phyloP scores from a whole-genome alignment of 2,888 invertebrate genomes.

The Drepanosiphum platanoidis region DNA sequence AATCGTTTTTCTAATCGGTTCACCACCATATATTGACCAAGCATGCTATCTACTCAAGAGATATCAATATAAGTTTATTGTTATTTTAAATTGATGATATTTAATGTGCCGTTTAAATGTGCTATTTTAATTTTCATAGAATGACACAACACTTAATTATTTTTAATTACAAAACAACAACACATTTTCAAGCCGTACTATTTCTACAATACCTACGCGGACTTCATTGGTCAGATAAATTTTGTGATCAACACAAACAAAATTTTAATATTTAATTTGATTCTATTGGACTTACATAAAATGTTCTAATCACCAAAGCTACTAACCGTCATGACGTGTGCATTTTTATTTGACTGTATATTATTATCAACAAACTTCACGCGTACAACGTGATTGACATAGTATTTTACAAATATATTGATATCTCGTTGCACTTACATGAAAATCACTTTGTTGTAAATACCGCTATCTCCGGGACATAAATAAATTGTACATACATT shows the following conservation, averaged over 20 bases:
- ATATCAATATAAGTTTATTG: background rate
- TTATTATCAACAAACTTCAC: background rate
- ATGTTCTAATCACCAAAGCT: background rate
- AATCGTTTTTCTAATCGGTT: background rate
- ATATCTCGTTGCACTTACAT: background rate
- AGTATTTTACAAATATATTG: slow-evolving; percentile 4
- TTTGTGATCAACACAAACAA: background rate
- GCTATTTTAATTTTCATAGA: background rate
- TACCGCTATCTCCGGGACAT: background rate
- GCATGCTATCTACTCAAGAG: background rate
- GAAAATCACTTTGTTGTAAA: background rate
- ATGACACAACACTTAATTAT: too few species aligned
- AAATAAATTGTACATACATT: slow-evolving; percentile 41
- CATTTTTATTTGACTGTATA: background rate
- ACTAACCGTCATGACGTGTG: background rate
- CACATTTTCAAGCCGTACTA: background rate
- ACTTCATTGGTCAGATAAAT: background rate
- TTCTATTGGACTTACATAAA: background rate
- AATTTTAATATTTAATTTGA: background rate
- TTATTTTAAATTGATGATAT: too few species aligned
- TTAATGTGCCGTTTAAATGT: background rate
- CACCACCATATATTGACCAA: background rate
- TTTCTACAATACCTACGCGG: background rate
- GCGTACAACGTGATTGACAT: background rate
- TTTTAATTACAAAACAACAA: background rate